phyloP scores from a whole-genome alignment of 2,888 invertebrate species.

The Cartodere bifasciata region DNA sequence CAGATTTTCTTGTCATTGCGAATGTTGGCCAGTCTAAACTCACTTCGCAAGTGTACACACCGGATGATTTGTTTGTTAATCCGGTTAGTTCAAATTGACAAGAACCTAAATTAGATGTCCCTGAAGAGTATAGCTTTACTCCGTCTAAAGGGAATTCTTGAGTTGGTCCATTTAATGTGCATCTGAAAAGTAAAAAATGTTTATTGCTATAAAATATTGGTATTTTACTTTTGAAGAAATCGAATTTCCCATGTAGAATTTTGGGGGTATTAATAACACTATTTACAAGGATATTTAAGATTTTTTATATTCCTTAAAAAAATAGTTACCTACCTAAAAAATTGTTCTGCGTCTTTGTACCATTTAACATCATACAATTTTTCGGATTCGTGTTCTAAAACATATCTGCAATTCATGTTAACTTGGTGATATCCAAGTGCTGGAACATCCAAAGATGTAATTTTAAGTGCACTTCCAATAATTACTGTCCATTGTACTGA shows the following conservation, averaged over 20 bases:
- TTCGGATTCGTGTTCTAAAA: conserved; percentile 20
- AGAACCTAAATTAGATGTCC: conserved; percentile 20
- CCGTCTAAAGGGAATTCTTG: conserved; percentile 24
- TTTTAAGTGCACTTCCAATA: conserved; percentile 18
- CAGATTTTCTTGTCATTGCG: too few relatives aligned
- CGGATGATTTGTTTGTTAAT: conserved; percentile 22
- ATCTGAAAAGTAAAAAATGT: conserved; percentile 17
- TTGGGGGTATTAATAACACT: too few relatives aligned
- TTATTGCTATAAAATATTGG: too few relatives aligned
- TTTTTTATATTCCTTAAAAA: too few relatives aligned
- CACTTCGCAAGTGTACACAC: conserved; percentile 29
- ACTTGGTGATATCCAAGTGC: conserved; percentile 22
- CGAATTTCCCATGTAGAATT: too few relatives aligned
- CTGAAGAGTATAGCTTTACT: conserved; percentile 19
- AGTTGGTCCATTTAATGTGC: conserved; percentile 23
- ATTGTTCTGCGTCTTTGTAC: conserved; percentile 29
- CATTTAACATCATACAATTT: conserved; percentile 29
- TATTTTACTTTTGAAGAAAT: too few relatives aligned
- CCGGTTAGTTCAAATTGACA: conserved; percentile 24
- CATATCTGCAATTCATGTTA: conserved; percentile 25
- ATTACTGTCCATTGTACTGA: too few relatives aligned
- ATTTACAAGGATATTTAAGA: too few relatives aligned
- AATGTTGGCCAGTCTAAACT: conserved; percentile 22
- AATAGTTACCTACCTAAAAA: conserved; percentile 21
- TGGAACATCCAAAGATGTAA: conserved; percentile 26